Evolutionary conservation across 2,888 invertebrate genomes (phyloP), one percentile per base, ranked within the genome.

Genomic region (Rapana venosa): DNA sequence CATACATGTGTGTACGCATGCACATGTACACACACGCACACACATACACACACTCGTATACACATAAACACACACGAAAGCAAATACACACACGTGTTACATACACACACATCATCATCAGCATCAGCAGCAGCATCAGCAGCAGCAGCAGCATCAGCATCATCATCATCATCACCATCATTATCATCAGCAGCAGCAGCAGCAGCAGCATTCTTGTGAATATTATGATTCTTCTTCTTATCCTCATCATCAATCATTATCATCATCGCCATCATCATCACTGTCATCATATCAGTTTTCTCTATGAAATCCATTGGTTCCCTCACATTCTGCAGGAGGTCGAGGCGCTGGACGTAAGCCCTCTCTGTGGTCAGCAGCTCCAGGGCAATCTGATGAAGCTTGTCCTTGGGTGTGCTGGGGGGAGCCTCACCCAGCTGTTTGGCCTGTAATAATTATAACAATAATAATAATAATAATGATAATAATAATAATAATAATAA

Each of bases 311-410:
- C 47, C 2, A 8, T 47, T 47, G 47, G 47, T 47, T 47, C 47
- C 2, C 83, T 36, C 92, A 97, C 97, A 96, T 97, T 97, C 93
- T 97, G 97, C 83, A 97, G 97, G 30, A 97, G 96, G 89, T 97
- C 97, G 79, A 97, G 95, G 92, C 97, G 96, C 85, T 96, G 96
- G 0, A 97, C 97, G 93, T 97, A 97, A 90, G 97, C 97, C 90
- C 97, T 96, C 94, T 97, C 97, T 0, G 97, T 97, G 17, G 97
- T 96, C 20, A 97, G 95, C 61, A 97, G 95, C 93, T 97, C 97
- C 89, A 97, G 96, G 13, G 97, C 97, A n/a, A 97, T 97, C 92
- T 96, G 96, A 93, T 96, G 95, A 30, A 94, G 92, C 91, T 94
- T 95, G 91, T 93, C 92, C 70, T 90, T 90, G 36, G 92, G 92